Conservation (phyloP, 2,113 vertebrate genomes). For the Mormyrus iriodes region DNA sequence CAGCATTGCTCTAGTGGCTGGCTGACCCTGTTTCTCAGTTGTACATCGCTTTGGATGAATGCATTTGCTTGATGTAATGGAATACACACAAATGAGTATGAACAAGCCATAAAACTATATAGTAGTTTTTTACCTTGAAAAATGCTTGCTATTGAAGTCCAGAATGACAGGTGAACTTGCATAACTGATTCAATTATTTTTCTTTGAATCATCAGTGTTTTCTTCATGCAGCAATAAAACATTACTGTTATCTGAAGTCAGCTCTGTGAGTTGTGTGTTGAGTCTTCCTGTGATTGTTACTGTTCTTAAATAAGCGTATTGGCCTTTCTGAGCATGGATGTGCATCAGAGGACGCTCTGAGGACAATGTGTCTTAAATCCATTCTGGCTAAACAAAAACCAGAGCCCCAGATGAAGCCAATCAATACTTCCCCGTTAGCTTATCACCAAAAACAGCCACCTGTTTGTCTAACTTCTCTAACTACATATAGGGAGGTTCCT, state of each 20-base stretch:
- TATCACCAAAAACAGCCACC: constrained; percentile 77
- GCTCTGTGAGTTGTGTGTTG: not conserved
- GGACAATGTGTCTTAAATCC: not conserved
- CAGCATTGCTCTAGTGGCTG: not conserved
- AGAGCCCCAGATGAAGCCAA: constrained; percentile 57
- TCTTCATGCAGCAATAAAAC: not conserved
- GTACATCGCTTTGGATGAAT: not conserved
- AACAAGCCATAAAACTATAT: not conserved
- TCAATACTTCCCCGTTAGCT: constrained; percentile 88
- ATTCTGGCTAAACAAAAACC: not conserved
- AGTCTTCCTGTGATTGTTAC: not conserved
- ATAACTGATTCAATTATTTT: not conserved
- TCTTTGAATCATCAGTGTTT: not conserved
- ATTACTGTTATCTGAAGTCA: not conserved
- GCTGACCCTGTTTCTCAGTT: not conserved
- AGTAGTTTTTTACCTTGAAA: not conserved
- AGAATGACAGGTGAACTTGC: not conserved
- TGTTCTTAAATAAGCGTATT: not conserved
- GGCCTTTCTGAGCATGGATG: not conserved
- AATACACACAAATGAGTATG: not conserved
- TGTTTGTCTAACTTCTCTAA: constrained; percentile 83
- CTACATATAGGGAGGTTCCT: constrained; percentile 80
- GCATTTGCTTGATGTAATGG: not conserved
- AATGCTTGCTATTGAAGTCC: not conserved
- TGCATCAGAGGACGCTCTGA: not conserved